phyloP scores from a whole-genome alignment of 2,888 invertebrate species.

The Myopa testacea region DNA sequence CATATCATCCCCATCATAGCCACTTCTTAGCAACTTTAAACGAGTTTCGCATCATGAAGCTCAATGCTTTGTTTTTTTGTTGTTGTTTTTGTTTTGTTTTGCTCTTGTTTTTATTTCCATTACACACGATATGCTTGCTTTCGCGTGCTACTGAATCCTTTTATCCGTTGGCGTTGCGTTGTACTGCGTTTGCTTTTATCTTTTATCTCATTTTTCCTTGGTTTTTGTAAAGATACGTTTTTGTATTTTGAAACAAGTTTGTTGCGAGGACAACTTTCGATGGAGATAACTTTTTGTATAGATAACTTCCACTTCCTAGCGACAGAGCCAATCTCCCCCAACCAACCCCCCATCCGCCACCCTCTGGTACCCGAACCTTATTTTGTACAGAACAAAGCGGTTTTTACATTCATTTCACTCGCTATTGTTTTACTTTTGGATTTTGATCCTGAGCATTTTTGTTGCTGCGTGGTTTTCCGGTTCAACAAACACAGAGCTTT shows the following conservation, averaged over 20 bases:
- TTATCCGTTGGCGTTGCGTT: background rate
- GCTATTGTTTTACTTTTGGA: background rate
- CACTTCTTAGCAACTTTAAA: background rate
- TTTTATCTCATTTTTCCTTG: background rate
- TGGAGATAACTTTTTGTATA: too few species aligned
- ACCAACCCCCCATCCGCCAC: too few species aligned
- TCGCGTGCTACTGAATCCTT: too few species aligned
- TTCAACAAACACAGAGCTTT: background rate
- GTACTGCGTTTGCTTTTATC: background rate
- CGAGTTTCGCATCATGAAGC: background rate
- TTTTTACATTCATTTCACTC: background rate
- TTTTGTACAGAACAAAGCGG: background rate
- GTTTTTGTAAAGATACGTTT: background rate
- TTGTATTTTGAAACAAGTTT: background rate
- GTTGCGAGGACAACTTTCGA: background rate
- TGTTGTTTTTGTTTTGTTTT: background rate
- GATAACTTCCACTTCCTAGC: too few species aligned
- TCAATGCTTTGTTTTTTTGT: background rate
- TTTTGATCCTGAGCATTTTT: background rate
- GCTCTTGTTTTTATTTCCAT: too few species aligned
- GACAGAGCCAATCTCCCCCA: too few species aligned
- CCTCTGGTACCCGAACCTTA: background rate
- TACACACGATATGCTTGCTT: too few species aligned
- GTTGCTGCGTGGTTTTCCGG: background rate
- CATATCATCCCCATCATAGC: background rate